Percentiles rank a stretch among this genome's conserved stretches.
Evolutionary conservation across 2,888 invertebrate genomes (phyloP).

Genomic region (Entomobrya multifasciata): DNA sequence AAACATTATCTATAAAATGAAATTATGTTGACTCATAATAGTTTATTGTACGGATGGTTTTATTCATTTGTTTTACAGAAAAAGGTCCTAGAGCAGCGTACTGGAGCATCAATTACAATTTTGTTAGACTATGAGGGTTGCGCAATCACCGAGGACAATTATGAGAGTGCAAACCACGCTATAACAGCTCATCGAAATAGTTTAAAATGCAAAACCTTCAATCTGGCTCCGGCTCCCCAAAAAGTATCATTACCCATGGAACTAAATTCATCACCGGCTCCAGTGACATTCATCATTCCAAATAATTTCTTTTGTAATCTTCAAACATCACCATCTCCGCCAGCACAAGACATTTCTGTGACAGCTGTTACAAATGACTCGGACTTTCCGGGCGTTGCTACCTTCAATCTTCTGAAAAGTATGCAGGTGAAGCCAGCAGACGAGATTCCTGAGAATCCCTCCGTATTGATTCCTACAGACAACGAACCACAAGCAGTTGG

Average conservation of each 20-base stretch:
- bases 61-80: constrained; percentile 52
- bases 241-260: background rate
- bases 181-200: constrained; percentile 20
- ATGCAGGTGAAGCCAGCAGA: no score
- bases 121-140: constrained; percentile 58
- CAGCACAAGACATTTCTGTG: no score
- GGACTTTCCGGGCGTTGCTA: no score
- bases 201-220: background rate
- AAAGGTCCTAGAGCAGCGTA: constrained; percentile 55
- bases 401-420: background rate
- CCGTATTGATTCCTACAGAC: no score
- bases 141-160: constrained; percentile 62
- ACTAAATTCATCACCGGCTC: background rate
- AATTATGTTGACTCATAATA: background rate
- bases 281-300: constrained; percentile 41
- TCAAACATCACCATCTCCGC: no score
- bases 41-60: background rate
- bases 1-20: background rate
- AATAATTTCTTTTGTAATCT: no score
- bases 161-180: constrained; percentile 20
- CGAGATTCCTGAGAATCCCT: no score
- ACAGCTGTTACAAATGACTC: no score
- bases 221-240: background rate
- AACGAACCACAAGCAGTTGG: background rate
- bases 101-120: constrained; percentile 69